Evolutionary conservation across 2,113 vertebrate genomes (phyloP).

Genomic region (Gopherus flavomarginatus): DNA sequence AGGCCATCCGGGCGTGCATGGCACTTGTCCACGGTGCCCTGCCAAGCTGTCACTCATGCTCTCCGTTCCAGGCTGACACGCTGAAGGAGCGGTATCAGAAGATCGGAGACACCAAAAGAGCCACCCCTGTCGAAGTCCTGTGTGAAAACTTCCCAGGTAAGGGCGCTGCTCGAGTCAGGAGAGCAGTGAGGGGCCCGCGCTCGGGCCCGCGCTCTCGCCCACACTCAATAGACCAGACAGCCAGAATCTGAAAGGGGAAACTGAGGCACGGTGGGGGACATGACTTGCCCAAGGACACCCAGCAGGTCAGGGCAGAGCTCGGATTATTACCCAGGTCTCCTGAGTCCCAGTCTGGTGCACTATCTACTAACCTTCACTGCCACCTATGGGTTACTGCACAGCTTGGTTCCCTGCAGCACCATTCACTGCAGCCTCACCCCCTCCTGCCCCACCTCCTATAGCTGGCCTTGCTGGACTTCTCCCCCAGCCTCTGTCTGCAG

Average conservation of each 20-base stretch:
- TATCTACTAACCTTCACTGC: background rate
- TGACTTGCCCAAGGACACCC: background rate
- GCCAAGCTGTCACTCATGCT: background rate
- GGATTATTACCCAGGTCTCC: background rate
- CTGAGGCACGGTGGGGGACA: background rate
- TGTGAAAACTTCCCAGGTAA: conserved; percentile 97
- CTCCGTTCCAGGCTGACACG: conserved; percentile 87
- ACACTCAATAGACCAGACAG: background rate
- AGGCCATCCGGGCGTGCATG: background rate
- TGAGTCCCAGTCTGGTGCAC: background rate
- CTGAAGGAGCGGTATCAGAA: conserved; percentile 98
- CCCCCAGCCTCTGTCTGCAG: background rate
- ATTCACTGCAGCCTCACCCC: background rate
- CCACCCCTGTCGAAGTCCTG: conserved; percentile 94
- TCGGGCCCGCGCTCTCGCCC: rapidly evolving
- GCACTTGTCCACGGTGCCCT: background rate
- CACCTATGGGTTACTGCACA: background rate
- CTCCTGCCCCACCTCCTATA: no score
- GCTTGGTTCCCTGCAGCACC: background rate
- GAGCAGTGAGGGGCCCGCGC: background rate
- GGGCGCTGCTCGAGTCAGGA: conserved; percentile 2
- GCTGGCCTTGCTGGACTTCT: background rate
- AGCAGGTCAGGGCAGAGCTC: background rate
- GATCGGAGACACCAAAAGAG: conserved; percentile 96
- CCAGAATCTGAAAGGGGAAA: background rate